Evolutionary conservation across 2,113 vertebrate genomes (phyloP).

Genomic region (Neolamprologus brichardi): DNA sequence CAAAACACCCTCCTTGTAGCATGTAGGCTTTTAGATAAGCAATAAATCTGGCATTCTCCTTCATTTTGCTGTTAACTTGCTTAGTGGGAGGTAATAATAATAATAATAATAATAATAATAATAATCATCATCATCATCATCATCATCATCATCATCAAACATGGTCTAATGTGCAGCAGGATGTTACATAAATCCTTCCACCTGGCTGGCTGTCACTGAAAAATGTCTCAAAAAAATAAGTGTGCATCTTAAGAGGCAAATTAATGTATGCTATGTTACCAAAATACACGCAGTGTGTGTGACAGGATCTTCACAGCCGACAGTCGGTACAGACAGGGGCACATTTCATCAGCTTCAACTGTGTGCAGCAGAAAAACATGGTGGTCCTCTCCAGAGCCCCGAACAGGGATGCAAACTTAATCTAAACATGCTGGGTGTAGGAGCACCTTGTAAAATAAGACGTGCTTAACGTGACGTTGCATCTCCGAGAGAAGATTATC

Average conservation of each 20-base stretch:
- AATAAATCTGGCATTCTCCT: background rate
- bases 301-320: background rate
- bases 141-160: background rate
- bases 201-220: background rate
- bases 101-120: background rate
- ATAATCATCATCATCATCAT: rapidly evolving
- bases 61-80: background rate
- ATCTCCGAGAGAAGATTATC: background rate
- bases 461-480: background rate
- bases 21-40: background rate
- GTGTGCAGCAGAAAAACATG: background rate
- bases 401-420: background rate
- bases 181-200: background rate
- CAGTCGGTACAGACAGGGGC: background rate
- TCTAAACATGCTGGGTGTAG: background rate
- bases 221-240: background rate
- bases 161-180: background rate
- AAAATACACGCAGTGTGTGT: background rate
- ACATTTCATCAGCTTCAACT: background rate
- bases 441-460: background rate
- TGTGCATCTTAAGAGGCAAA: background rate
- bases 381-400: background rate
- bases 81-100: background rate
- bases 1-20: background rate
- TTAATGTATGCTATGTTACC: background rate